Base-by-base conservation (phyloP, 1,140 invertebrate species). In the Diabrotica undecimpunctata region DNA sequence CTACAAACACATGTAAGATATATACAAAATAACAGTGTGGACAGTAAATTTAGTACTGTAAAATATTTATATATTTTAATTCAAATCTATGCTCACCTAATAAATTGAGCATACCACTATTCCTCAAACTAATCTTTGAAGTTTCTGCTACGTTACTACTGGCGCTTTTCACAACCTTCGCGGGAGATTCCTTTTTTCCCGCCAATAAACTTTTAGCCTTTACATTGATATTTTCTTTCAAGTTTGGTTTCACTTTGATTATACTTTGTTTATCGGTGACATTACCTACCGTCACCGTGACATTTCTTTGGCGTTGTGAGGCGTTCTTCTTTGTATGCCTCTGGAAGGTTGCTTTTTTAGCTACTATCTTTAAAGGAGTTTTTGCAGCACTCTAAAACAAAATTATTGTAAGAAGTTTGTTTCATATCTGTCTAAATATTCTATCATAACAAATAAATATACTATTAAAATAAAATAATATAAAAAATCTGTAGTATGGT, bases 291-390 rank as follows among this genome's bases (percentile, higher is more conserved):
- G 25, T 59, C 25, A 10, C 38, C n/a, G n/a, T n/a, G 12, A 8
- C 25, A 25, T 25, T 59, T 52, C 37, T 62, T 61, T 52, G 56
- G 37, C 14, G 57, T 53, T 62, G 54, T 11, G 67, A 64, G 9
- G 52, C 52, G 13, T 54, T 69, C 51, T 50, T 66, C 37, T 58
- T 37, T 9, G 64, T 63, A 41, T 64, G 54, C 39, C 67, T 54
- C 13, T 63, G 65, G 54, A 66, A 61, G 37, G 53, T 61, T 0
- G 64, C 10, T 60, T 66, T 66, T 8, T 52, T 60, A 61, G 53
- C 13, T 61, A 62, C 41, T 13, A 57, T 7, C 13, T 61, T 54
- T 37, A 58, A 59, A 39, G 41, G 41, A 11, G 39, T 25, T 46
- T 10, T 36, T 8, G 46, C 59, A 46, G 41, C 25, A 25, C 25